These are phyloP conservation scores for Diadema setosum DNA, from an alignment of 35 echinoderm and acorn worm genomes.

Conservation along the genomic window DNA sequence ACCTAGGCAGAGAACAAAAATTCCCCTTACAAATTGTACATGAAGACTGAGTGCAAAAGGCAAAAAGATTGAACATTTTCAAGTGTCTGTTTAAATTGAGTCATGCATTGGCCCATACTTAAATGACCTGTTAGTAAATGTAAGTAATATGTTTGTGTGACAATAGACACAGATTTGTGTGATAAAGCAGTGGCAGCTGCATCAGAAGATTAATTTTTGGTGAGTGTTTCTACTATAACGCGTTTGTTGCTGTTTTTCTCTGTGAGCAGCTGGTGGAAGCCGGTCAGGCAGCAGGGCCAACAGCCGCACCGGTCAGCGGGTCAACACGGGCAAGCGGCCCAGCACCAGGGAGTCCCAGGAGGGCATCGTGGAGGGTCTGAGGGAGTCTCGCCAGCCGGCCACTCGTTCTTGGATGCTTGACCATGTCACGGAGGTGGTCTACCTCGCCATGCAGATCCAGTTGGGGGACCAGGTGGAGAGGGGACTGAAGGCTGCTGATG, in stretches of 20 bases:
- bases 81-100: no score
- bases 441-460: slow-evolving; percentile 91
- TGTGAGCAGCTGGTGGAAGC: slow-evolving; percentile 24
- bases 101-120: no score
- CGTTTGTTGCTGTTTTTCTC: background rate
- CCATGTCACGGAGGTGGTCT: slow-evolving; percentile 88
- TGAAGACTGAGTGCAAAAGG: no score
- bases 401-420: slow-evolving; percentile 85
- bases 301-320: slow-evolving; percentile 49
- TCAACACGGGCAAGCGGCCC: slow-evolving; percentile 7
- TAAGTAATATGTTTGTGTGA: no score
- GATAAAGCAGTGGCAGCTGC: no score
- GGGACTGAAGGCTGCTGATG: slow-evolving; percentile 72
- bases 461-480: slow-evolving; percentile 85
- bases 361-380: background rate
- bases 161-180: no score
- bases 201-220: no score
- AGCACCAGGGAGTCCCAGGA: slow-evolving; percentile 46
- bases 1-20: no score
- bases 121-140: no score
- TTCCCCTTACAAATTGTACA: no score
- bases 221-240: no score
- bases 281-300: slow-evolving; percentile 60
- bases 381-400: background rate
- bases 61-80: no score